These are phyloP conservation scores for Polyboroides typus DNA, from an alignment of 2,797 vertebrate species.

Conservation along the genomic window DNA sequence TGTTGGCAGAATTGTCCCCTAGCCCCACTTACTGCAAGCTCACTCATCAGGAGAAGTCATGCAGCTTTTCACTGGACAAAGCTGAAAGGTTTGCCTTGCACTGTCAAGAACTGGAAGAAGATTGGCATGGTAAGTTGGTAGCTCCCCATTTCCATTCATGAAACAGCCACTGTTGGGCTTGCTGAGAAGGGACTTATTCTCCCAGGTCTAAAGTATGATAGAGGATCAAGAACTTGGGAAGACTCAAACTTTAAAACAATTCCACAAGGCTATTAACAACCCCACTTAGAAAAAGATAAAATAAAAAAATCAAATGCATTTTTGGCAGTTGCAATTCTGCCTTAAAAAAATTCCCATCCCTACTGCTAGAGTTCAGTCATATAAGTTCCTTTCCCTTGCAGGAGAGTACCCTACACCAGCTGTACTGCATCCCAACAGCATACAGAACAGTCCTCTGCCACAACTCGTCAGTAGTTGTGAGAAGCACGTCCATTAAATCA, in stretches of 20 bases:
- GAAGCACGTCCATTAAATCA: not conserved
- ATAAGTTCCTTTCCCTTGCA: not conserved
- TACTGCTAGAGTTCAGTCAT: not conserved
- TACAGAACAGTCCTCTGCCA: not conserved
- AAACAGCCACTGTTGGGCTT: not conserved
- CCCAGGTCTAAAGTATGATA: not conserved
- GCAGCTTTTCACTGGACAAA: not conserved
- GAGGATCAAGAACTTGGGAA: not conserved
- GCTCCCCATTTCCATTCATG: not conserved
- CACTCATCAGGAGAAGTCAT: not conserved
- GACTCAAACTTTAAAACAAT: not conserved
- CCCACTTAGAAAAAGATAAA: not conserved
- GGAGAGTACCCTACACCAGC: not conserved
- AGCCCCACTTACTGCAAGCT: not conserved
- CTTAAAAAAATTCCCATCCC: not conserved
- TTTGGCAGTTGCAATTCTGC: not conserved
- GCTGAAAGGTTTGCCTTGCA: not conserved
- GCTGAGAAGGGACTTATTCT: not conserved
- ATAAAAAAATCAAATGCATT: not conserved
- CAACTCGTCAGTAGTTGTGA: accelerated
- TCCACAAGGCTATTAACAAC: not conserved
- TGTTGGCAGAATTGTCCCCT: not conserved
- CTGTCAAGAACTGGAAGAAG: not conserved
- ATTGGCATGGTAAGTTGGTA: not conserved
- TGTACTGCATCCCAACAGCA: not conserved